Percentiles rank a stretch among this genome's conserved stretches.
Conservation (phyloP, 2,888 invertebrate genomes). For the Orchesellides sinensis region DNA sequence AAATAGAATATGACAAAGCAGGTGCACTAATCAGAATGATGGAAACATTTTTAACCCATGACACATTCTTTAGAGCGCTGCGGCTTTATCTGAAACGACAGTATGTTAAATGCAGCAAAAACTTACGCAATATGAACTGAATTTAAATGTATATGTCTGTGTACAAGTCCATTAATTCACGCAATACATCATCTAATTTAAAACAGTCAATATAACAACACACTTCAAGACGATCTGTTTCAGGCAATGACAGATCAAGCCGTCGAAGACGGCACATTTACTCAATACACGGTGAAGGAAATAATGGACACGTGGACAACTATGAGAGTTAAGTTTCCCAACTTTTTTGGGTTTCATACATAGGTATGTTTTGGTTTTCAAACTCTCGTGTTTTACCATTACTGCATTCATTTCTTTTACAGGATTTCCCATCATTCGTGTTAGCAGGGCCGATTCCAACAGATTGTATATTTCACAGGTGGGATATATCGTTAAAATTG, state of each 20-base stretch:
- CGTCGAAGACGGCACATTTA: constrained; percentile 70
- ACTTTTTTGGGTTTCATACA: too few relatives aligned
- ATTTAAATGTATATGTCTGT: constrained; percentile 27
- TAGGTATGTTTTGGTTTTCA: not conserved
- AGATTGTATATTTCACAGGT: constrained; percentile 67
- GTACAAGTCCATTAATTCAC: constrained; percentile 10
- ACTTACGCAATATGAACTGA: not conserved
- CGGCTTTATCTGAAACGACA: constrained; percentile 65
- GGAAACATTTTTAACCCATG: constrained; percentile 76
- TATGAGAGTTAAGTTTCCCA: constrained; percentile 18
- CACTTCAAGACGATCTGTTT: constrained; percentile 78
- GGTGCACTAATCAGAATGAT: constrained; percentile 47
- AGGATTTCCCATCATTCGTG: constrained; percentile 32
- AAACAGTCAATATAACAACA: constrained; percentile 76
- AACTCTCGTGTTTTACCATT: not conserved
- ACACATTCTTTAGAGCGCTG: constrained; percentile 77
- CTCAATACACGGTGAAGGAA: constrained; percentile 73
- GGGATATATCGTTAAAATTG: not conserved
- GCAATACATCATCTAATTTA: not conserved
- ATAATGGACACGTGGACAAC: constrained; percentile 77
- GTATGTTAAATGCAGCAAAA: constrained; percentile 45
- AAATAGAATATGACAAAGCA: constrained; percentile 37
- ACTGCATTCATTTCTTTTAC: constrained; percentile 49
- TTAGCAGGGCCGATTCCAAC: constrained; percentile 32
- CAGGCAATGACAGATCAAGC: constrained; percentile 76